phyloP scores from a whole-genome alignment of 2,797 vertebrate species.

The Echiichthys vipera region DNA sequence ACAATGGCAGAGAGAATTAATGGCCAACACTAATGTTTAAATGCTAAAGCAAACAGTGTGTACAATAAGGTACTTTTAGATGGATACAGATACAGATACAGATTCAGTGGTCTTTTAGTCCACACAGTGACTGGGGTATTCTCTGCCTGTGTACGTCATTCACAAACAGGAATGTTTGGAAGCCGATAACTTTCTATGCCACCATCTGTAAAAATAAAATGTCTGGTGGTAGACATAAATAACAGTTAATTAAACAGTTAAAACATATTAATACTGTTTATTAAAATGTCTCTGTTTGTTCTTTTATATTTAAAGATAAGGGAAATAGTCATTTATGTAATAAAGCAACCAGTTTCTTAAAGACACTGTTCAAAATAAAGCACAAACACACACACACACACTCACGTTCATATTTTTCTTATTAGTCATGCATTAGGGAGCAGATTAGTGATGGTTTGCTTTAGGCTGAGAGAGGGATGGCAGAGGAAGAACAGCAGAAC shows the following conservation, averaged over 20 bases:
- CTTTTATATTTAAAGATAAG: background rate
- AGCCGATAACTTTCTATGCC: background rate
- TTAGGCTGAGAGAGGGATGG: conserved; percentile 9
- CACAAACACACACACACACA: background rate
- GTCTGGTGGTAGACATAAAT: background rate
- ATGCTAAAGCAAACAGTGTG: conserved; percentile 56
- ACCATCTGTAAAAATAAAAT: background rate
- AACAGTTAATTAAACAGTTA: background rate
- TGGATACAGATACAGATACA: too few relatives aligned
- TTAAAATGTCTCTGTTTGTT: background rate
- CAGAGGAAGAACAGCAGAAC: conserved; percentile 26
- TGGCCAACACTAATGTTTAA: conserved; percentile 53
- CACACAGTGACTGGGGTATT: background rate
- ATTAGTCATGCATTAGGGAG: conserved; percentile 68
- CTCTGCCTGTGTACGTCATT: background rate
- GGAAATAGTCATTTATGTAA: background rate
- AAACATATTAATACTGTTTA: background rate
- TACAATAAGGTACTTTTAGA: too few relatives aligned
- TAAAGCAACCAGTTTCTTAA: background rate
- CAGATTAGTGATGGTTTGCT: conserved; percentile 58
- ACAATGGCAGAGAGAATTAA: conserved; percentile 47
- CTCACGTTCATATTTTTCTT: conserved; percentile 62
- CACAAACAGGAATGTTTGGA: background rate
- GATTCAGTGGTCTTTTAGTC: background rate
- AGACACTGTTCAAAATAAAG: background rate